Base-by-base conservation (phyloP, 2,113 vertebrate species). In the Zootoca vivipara region DNA sequence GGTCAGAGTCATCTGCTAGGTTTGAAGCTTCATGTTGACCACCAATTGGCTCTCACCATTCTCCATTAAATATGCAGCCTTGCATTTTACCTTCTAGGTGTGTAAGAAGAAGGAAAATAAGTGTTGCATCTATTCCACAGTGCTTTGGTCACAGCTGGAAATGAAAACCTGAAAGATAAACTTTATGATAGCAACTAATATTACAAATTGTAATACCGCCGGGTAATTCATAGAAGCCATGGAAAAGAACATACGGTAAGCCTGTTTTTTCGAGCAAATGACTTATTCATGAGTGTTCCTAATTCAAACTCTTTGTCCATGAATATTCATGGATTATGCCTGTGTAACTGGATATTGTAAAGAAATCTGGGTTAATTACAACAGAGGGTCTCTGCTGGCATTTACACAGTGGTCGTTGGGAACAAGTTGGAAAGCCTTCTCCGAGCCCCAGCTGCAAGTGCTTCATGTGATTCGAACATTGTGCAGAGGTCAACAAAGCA, bases 231-330 rank as follows among this genome's bases (percentile, higher is more conserved):
- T 87, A 89, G 81, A 84, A 95, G 85, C 92, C 89, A 91, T 89
- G 93, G 94, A 93, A 94, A 82, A 92, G 92, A 94, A 90, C 94
- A 95, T 95, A 94, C 72, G 89, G 93, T 78, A 93, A 83, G 85
- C 72, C 89, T 91, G 91, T 94, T 95, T 78, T 78, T 93, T 91
- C 92, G 93, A 87, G 40, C 89, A 89, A 93, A 96, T 96, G 89
- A 95, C 95, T 96, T 96, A 96, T 96, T 95, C 95, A 96, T 95
- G 92, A 96, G 88, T 88, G 88, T 93, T 94, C 88, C 0, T 94
- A 95, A 94, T 94, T 94, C 93, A 96, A 90, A 93, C 93, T 91
- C 92, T 91, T 95, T 93, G 87, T 0, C 67, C 84, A 95, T 96
- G 95, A 95, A 95, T 96, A 96, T 96, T 96, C 94, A 96, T 95